Evolutionary conservation across 2,888 invertebrate genomes (phyloP), one percentile per base, ranked within the genome.

Genomic region (Papilio protenor): DNA sequence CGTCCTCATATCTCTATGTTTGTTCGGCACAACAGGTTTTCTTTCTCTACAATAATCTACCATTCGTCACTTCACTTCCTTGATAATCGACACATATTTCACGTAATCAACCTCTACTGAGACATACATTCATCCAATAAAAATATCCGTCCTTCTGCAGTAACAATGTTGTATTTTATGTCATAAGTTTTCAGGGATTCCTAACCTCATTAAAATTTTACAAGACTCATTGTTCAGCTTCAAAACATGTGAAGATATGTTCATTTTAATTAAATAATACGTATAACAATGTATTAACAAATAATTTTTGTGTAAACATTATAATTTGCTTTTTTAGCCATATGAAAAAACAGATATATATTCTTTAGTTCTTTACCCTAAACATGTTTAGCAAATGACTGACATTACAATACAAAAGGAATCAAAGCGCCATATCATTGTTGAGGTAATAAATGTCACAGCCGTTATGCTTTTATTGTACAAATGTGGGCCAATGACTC

Each of bases 401-500:
- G 72, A 71, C 72, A 64, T 61, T 49, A 47, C n/a, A 49, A 18
- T 23, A 74, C 47, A 47, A 47, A 33, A 61, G 10, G 61, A 64
- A 74, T 49, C 64, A 66, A 72, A 66, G 52, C 1, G 33, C 33
- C 64, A 12, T 52, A n/a, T 33, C 21, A 52, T 75, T 75, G 75
- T 75, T 52, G 40, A 75, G 33, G 52, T 75, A 75, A 70, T 70
- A 75, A 45, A 70, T 57, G 75, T 55, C 57, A 66, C 75, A 73
- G 27, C 14, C 75, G 59, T 78, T 64, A 27, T 70, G 27, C 70
- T 80, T 79, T 81, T 80, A 79, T 75, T 79, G 75, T 77, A 79
- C 75, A 78, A 77, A 81, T 79, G 66, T 79, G 77, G 77, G 79
- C 64, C 77, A 83, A 82, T 83, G 84, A 84, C 85, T 85, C 85